Base-by-base conservation (phyloP, 2,888 invertebrate genomes). In the Metalampra italica region DNA sequence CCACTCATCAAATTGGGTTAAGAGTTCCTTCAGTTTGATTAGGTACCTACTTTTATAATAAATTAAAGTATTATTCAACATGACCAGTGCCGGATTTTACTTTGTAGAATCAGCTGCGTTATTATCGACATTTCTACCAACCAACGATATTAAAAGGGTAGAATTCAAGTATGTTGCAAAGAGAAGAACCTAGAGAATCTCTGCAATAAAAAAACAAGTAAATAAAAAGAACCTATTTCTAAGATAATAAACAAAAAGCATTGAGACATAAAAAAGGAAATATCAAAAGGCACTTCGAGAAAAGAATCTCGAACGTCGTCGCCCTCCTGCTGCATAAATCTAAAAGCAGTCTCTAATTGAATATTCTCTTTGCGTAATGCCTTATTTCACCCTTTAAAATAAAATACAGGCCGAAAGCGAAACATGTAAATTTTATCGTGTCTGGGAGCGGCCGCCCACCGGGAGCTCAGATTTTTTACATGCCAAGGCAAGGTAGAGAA, bases 381-480 rank as follows among this genome's bases (percentile, higher is more conserved):
- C 74, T 83, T 84, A 83, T 77, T 87, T 81, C 79, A 85, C 85
- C 86, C 86, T 82, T 87, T 84, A 85, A 84, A 87, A 84, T 82
- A 86, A 88, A 88, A 84, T 86, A 85, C 76, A 82, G 77, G 73
- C 77, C 72, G 76, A 75, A 79, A 80, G 76, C 74, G 81, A 83
- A 85, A 84, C 84, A 88, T 88, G 88, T 86, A 88, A 88, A 88
- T 88, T 87, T 84, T 79, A 86, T 83, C 82, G 82, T 71, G 80
- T 81, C 84, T 80, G 76, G 71, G 74, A 71, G 59, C 66, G 68
- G 68, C 71, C 77, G 64, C 62, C 62, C 67, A 69, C 58, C 62
- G 76, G 77, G 79, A 75, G 66, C 73, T 63, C 71, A 68, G 79
- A 78, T 83, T 87, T 87, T 84, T 84, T 78, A 62, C 71, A 66